These are phyloP conservation scores for Pandemis corylana DNA, from an alignment of 2,888 invertebrate species.

Conservation along the genomic window DNA sequence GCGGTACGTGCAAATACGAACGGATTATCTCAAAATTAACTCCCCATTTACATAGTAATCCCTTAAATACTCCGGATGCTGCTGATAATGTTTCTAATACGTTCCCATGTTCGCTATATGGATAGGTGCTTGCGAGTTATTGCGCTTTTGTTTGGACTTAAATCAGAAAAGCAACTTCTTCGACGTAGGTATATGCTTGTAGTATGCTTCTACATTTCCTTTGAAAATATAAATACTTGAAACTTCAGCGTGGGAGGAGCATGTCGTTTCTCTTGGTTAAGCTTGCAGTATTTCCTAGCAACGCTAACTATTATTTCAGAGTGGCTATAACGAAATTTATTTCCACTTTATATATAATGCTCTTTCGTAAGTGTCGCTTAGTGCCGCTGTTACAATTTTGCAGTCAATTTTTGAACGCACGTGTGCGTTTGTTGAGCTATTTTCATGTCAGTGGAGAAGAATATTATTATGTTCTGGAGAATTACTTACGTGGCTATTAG, in stretches of 20 bases:
- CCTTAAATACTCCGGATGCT: conserved; percentile 47
- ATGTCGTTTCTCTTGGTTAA: neutral
- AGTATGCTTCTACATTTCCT: neutral
- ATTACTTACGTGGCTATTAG: too few species aligned
- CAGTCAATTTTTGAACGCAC: too few species aligned
- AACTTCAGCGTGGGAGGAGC: neutral
- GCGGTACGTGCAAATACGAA: conserved; percentile 42
- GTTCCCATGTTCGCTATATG: neutral
- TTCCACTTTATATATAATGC: neutral
- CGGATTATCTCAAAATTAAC: conserved; percentile 62
- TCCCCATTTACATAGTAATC: conserved; percentile 64
- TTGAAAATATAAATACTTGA: neutral
- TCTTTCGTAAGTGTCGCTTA: too few species aligned
- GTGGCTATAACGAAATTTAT: neutral
- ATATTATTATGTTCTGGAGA: too few species aligned
- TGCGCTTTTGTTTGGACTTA: conserved; percentile 1
- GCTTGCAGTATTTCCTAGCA: neutral
- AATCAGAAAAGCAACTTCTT: neutral
- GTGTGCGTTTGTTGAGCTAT: too few species aligned
- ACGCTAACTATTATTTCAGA: neutral
- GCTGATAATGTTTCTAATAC: conserved; percentile 25
- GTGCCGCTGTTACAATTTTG: too few species aligned
- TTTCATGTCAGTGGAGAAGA: too few species aligned
- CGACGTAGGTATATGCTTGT: neutral
- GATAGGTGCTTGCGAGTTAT: neutral